Base-by-base conservation (phyloP, 2,888 invertebrate species). In the Sphaerophoria taeniata region DNA sequence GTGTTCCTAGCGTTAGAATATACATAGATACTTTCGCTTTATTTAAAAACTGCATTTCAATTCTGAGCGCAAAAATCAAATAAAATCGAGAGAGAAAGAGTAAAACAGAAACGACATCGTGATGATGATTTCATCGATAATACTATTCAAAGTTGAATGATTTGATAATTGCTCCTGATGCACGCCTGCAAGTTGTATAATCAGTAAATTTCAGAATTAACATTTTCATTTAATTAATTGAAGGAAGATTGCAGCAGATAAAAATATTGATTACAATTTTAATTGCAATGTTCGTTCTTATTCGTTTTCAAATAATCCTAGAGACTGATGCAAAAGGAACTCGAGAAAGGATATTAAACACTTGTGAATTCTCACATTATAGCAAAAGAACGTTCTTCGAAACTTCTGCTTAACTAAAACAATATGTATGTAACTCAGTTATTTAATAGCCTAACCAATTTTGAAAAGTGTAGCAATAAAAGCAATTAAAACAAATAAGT, bases 401-500 rank as follows among this genome's bases (percentile, higher is more conserved):
- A 24, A 24, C 2, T 24, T 1, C 24, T 24, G 1, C 24, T 39
- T 39, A 39, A 7, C 39, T 3, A 9, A 1, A 39, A 7, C 39
- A 9, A 3, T 7, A 39, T 39, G 1, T 39, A 39, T 39, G 9
- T 39, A 39, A 39, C 39, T 7, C 6, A 39, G 3, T 9, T 1
- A 7, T 47, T 61, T 61, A 14, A 31, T 47, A 63, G 33, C 24
- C n/a, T 12, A 63, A 33, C 45, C 47, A 33, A 47, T 47, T 47
- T n/a, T 14, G 24, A 6, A 58, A 58, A 60, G 39, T 43, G 36
- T 24, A 60, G 16, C 39, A 58, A 58, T 58, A 58, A 45, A 31
- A 47, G 47, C 63, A 63, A 63, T 63, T 43, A 76, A 65, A 69
- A 73, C 73, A 73, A 82, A 82, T 82, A 70, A 77, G 24, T 2